Conservation (phyloP, 2,797 vertebrate genomes). For the Syncerus caffer region DNA sequence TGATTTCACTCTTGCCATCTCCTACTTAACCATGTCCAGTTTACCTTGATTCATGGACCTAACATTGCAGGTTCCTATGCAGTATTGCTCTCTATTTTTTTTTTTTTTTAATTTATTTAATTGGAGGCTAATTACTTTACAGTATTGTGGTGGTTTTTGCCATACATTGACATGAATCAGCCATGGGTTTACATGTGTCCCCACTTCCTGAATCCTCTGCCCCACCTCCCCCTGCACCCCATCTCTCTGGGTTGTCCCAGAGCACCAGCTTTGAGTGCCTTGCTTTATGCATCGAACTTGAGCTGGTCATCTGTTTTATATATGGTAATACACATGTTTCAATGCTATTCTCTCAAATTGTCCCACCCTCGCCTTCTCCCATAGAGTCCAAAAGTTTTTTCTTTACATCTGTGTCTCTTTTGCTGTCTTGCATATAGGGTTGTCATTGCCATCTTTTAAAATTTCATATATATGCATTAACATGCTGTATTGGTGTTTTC, state of each 20-base stretch:
- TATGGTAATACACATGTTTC: neutral
- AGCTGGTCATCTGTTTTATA: neutral
- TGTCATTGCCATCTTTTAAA: neutral
- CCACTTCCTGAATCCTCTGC: neutral
- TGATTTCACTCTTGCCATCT: neutral
- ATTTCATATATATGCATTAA: neutral
- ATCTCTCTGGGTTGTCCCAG: neutral
- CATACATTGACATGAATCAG: neutral
- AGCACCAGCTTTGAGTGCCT: neutral
- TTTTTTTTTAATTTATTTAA: neutral
- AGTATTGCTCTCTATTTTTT: neutral
- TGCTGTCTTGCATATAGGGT: neutral
- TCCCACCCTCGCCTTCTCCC: neutral
- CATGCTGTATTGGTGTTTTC: neutral
- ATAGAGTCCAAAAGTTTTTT: neutral
- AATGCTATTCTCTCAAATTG: neutral
- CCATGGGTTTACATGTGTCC: neutral
- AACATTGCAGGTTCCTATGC: neutral
- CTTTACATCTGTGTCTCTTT: neutral
- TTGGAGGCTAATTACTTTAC: neutral
- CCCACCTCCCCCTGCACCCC: neutral
- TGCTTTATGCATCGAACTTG: neutral
- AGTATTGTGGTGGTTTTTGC: neutral
- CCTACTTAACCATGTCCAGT: neutral
- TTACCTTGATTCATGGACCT: neutral